Evolutionary conservation across 2,888 invertebrate genomes (phyloP), one percentile per base, ranked within the genome.

Genomic region (Orchestes rusci): DNA sequence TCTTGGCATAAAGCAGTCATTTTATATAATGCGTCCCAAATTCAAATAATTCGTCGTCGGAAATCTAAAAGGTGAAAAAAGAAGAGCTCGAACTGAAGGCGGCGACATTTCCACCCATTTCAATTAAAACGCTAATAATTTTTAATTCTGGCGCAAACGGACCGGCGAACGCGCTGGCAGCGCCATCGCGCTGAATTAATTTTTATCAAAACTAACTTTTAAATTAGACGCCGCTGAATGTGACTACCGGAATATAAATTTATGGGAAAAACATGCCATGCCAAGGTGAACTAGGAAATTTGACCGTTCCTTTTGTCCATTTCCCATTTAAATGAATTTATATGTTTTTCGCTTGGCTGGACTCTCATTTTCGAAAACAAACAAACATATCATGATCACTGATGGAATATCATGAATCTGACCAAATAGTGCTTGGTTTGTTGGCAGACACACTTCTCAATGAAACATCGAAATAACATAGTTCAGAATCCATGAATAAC

Each of bases 151-250:
- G 36, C 39, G 45, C 36, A 39, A 46, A 47, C 50, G 45, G 45
- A 45, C 50, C 29, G 45, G 43, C 45, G 34, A 39, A 43, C 49
- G n/a, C n/a, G 38, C 39, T 45, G 35, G 41, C 41, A 49, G 39
- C 48, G 48, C 48, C 48, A 45, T 48, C 47, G 45, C 39, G 45
- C 32, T 42, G 44, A 51, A 48, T 48, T 48, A 48, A 48, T 48
- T 48, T 48, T 48, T 48, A 48, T 48, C 48, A 58, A 56, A 56
- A 56, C 57, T 54, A 60, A 64, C 60, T 64, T 64, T 60, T 60
- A 64, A 64, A 64, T 64, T 64, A 63, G 64, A 64, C 64, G 61
- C 63, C 54, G 62, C 63, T 61, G 63, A 59, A 61, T 60, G 57
- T 63, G 63, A 47, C 47, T 42, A 40, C 15, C 29, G 32, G 47